Conservation (phyloP, 2,888 invertebrate species). For the Cryptophagus acutangulus region DNA sequence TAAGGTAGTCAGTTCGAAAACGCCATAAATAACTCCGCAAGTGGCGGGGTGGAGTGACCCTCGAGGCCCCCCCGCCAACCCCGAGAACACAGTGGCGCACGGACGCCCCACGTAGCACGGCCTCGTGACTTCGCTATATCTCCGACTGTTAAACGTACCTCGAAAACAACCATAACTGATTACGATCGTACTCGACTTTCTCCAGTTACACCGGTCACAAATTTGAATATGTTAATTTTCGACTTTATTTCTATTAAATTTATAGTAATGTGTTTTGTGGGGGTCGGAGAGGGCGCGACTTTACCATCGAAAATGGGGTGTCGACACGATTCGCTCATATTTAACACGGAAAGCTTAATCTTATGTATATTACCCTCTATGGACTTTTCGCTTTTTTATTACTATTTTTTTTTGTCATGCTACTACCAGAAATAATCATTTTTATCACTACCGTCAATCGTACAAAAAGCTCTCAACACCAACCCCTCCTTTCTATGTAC, state of each 20-base stretch:
- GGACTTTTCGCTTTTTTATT: no score
- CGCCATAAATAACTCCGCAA: constrained; percentile 47
- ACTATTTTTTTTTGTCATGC: no score
- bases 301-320: constrained; percentile 44
- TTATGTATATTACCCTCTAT: no score
- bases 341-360: constrained; percentile 34
- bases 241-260: constrained; percentile 29
- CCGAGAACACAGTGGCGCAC: constrained; percentile 24
- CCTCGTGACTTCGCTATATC: constrained; percentile 30
- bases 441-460: no score
- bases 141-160: constrained; percentile 9
- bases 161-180: constrained; percentile 42
- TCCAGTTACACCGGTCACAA: constrained; percentile 33
- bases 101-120: constrained; percentile 27
- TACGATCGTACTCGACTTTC: constrained; percentile 40
- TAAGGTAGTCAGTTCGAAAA: constrained; percentile 46
- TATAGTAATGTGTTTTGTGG: constrained; percentile 28
- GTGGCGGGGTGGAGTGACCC: constrained; percentile 38
- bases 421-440: no score
- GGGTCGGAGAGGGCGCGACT: constrained; percentile 40
- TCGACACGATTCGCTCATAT: constrained; percentile 44
- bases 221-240: constrained; percentile 44
- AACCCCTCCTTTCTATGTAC: no score
- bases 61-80: constrained; percentile 33
- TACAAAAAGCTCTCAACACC: no score